These are phyloP conservation scores for Oncorhynchus masou DNA, from an alignment of 2,113 vertebrate genomes.

Conservation along the genomic window DNA sequence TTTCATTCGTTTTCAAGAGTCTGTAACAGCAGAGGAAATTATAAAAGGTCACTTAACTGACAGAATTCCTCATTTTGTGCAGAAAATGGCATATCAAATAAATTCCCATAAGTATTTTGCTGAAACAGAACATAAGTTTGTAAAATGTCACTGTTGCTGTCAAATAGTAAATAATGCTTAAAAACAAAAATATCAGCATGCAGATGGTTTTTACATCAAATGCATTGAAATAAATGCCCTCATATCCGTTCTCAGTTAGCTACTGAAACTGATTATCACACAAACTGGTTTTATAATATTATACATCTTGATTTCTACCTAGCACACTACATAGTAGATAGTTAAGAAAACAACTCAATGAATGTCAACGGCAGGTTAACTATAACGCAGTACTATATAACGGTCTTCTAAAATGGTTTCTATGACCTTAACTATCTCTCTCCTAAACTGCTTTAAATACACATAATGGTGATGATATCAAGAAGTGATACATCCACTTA, in stretches of 20 bases:
- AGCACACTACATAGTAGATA: conserved; percentile 3
- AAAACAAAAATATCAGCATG: conserved; percentile 56
- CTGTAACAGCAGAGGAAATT: conserved; percentile 4
- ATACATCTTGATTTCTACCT: conserved; percentile 32
- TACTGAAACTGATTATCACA: conserved; percentile 46
- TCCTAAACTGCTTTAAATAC: conserved; percentile 5
- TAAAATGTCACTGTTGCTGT: conserved; percentile 16
- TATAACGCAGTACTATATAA: neutral
- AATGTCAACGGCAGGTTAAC: conserved; percentile 13
- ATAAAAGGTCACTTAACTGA: conserved; percentile 1
- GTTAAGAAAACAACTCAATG: conserved; percentile 13
- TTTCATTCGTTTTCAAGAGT: neutral
- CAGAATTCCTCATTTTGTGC: conserved; percentile 24
- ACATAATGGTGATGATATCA: neutral
- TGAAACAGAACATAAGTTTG: neutral
- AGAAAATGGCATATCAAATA: conserved; percentile 16
- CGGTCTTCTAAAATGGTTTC: neutral
- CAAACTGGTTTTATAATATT: conserved; percentile 37
- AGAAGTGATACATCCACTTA: conserved; percentile 4
- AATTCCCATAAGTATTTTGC: neutral
- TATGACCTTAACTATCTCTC: neutral
- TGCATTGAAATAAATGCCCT: conserved; percentile 65
- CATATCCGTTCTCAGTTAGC: conserved; percentile 39
- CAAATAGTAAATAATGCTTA: conserved; percentile 30
- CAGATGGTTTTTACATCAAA: conserved; percentile 42